Percentiles rank a stretch among this genome's conserved stretches.
Evolutionary conservation across 53 echinoderm and acorn worm species (phyloP).

Genomic region (Paracentrotus lividus): DNA sequence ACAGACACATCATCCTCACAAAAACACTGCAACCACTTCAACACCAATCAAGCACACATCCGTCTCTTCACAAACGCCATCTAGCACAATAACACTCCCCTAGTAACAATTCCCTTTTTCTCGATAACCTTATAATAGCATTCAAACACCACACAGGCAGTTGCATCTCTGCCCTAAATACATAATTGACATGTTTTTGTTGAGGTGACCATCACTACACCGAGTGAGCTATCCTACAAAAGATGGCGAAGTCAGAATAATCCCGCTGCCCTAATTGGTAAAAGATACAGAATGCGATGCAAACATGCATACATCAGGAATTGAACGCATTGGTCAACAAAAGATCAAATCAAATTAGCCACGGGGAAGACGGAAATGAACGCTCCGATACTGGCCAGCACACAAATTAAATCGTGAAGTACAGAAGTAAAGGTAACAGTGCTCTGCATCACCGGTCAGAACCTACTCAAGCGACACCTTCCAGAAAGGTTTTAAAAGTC

Average conservation of each 20-base stretch:
- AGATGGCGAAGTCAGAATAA: conserved; percentile 9
- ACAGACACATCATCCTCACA: neutral
- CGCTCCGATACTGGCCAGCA: neutral
- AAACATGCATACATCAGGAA: conserved; percentile 62
- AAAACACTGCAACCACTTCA: conserved; percentile 10
- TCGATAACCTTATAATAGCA: neutral
- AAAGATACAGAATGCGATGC: conserved; percentile 51
- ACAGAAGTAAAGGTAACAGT: neutral
- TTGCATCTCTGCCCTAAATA: conserved; percentile 47
- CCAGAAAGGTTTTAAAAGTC: conserved; percentile 14
- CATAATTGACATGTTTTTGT: conserved; percentile 55
- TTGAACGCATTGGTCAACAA: conserved; percentile 52
- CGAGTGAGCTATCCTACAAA: neutral
- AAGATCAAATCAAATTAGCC: conserved; percentile 43
- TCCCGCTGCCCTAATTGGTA: conserved; percentile 9
- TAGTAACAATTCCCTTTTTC: neutral
- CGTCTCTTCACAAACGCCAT: neutral
- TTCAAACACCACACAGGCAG: conserved; percentile 11
- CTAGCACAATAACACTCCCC: neutral
- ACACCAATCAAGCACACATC: conserved; percentile 20
- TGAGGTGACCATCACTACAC: neutral
- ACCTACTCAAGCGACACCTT: conserved; percentile 54
- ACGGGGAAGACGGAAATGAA: conserved; percentile 48
- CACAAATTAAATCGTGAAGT: conserved; percentile 9
- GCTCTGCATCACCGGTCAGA: neutral